phyloP scores from a whole-genome alignment of 2,888 invertebrate genomes.

The Eupelmus urozonus region DNA sequence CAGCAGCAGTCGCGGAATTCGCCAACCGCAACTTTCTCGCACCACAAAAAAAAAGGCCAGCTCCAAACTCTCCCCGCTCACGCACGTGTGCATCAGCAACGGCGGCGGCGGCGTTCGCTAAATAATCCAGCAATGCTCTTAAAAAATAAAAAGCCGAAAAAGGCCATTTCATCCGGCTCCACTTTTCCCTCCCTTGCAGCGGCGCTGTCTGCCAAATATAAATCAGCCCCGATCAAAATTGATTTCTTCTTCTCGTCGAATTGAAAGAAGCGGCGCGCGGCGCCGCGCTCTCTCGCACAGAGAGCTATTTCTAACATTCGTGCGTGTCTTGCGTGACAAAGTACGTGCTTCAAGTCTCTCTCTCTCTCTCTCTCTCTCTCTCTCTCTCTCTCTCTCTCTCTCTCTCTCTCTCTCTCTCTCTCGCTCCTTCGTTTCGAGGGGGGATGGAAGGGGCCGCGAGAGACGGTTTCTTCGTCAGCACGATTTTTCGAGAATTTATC shows the following conservation, averaged over 20 bases:
- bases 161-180: not conserved
- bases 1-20: no score
- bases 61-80: no score
- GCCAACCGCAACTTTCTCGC: no score
- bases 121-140: not conserved
- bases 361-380: not conserved
- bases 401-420: not conserved
- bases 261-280: slow-evolving; percentile 40
- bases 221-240: slow-evolving; percentile 50
- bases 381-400: not conserved
- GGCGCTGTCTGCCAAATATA: slow-evolving; percentile 31
- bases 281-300: no score
- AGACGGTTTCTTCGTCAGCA: slow-evolving; percentile 56
- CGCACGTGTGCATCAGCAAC: no score
- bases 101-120: no score
- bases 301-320: slow-evolving; percentile 54
- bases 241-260: slow-evolving; percentile 52
- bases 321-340: slow-evolving; percentile 57
- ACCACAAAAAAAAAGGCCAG: no score
- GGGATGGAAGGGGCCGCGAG: not conserved
- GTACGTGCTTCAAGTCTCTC: slow-evolving; percentile 34
- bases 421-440: not conserved
- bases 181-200: not conserved
- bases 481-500: slow-evolving; percentile 58
- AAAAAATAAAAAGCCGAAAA: not conserved